A percentile compares a stretch with the other conserved stretches of the same genome.
Evolutionary conservation across 2,797 vertebrate species (phyloP).

Genomic region (Thunnus albacares): DNA sequence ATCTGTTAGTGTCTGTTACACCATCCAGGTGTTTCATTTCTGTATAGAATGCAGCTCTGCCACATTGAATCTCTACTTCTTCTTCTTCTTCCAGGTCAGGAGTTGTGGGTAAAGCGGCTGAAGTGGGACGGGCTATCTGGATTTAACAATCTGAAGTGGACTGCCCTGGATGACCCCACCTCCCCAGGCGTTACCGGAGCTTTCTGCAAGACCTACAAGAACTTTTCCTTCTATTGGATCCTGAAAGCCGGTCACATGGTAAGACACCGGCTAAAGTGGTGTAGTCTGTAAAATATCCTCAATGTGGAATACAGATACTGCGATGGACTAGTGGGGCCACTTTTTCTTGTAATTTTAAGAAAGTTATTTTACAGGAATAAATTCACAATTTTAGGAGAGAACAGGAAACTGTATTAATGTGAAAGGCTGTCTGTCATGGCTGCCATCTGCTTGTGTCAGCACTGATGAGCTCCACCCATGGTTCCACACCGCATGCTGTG

Average conservation of each 20-base stretch:
- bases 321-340: no score
- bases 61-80: background rate
- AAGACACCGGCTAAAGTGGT: slow-evolving; percentile 14
- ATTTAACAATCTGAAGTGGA: slow-evolving; percentile 91
- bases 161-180: slow-evolving; percentile 86
- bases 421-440: no score
- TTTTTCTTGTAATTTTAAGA: background rate
- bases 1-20: background rate
- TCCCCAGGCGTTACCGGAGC: slow-evolving; percentile 87
- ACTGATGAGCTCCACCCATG: no score
- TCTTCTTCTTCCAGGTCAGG: slow-evolving; percentile 87
- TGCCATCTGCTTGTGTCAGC: no score
- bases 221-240: slow-evolving; percentile 97
- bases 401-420: no score
- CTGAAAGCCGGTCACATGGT: slow-evolving; percentile 98
- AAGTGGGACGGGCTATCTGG: slow-evolving; percentile 88
- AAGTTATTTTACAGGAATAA: background rate
- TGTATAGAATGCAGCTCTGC: background rate
- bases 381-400: no score
- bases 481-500: no score
- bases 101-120: slow-evolving; percentile 92
- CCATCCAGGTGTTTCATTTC: background rate
- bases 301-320: background rate
- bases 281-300: background rate
- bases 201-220: slow-evolving; percentile 92